Conservation (phyloP, 2,113 vertebrate genomes). For the Euleptes europaea region DNA sequence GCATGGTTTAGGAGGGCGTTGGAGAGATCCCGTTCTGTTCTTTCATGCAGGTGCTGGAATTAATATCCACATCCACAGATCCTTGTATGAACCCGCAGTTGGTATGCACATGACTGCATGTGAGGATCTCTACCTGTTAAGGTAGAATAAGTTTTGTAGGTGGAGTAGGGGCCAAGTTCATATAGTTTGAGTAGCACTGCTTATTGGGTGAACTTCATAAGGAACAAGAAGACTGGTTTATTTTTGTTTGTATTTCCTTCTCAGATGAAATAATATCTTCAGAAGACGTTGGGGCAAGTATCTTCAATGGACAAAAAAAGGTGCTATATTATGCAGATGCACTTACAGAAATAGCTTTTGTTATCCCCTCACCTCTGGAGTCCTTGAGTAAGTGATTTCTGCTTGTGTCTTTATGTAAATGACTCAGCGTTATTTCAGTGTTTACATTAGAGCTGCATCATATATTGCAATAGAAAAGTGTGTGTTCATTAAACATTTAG, state of each 20-base stretch:
- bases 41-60: neutral
- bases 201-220: neutral
- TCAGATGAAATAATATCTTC: constrained; percentile 82
- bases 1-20: neutral
- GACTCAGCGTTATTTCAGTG: neutral
- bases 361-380: constrained; percentile 90
- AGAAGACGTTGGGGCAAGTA: constrained; percentile 87
- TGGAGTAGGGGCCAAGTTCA: neutral
- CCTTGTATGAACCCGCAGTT: neutral
- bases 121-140: neutral
- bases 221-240: neutral
- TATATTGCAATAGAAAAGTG: neutral
- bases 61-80: neutral
- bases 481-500: neutral
- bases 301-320: constrained; percentile 94
- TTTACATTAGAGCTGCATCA: neutral
- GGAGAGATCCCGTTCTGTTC: neutral
- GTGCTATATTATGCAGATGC: constrained; percentile 95
- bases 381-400: constrained; percentile 81
- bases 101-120: neutral
- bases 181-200: neutral
- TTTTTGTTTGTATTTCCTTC: constrained; percentile 44
- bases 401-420: neutral
- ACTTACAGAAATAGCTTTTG: constrained; percentile 94
- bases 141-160: neutral